A percentile compares a stretch with the other conserved stretches of the same genome.
phyloP scores from a whole-genome alignment of 2,888 invertebrate genomes.

The Drosophila kuntzei region DNA sequence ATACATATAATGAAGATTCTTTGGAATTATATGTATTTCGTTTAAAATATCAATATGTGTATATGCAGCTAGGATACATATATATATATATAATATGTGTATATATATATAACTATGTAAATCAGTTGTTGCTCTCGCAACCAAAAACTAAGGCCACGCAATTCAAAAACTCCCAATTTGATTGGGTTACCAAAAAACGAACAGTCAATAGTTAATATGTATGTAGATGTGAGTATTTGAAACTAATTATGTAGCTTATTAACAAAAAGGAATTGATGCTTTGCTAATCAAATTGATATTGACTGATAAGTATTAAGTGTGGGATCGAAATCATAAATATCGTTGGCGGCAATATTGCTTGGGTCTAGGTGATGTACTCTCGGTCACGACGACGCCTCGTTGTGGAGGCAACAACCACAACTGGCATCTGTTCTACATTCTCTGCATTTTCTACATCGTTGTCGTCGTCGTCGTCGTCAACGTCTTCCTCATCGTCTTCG shows the following conservation, averaged over 20 bases:
- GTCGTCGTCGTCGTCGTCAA: slow-evolving; percentile 13
- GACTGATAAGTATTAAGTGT: neutral
- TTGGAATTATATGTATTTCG: slow-evolving; percentile 47
- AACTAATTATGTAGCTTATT: slow-evolving; percentile 20
- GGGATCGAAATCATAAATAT: slow-evolving; percentile 23
- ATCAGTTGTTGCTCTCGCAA: slow-evolving; percentile 41
- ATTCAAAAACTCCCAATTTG: slow-evolving; percentile 58
- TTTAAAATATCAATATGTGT: slow-evolving; percentile 24
- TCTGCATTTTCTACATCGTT: slow-evolving; percentile 6
- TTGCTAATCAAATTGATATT: slow-evolving; percentile 28
- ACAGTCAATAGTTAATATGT: slow-evolving; percentile 28
- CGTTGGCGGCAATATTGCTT: slow-evolving; percentile 14
- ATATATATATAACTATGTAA: slow-evolving; percentile 31
- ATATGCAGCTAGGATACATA: slow-evolving; percentile 20
- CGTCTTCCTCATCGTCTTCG: slow-evolving; percentile 40
- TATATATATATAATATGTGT: slow-evolving; percentile 4
- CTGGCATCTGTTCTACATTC: slow-evolving; percentile 28
- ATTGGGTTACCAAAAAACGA: slow-evolving; percentile 54
- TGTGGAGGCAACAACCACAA: slow-evolving; percentile 32
- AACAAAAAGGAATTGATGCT: slow-evolving; percentile 26
- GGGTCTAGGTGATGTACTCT: slow-evolving; percentile 81
- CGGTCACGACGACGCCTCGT: slow-evolving; percentile 61
- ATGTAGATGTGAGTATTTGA: slow-evolving; percentile 61
- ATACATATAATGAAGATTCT: slow-evolving; percentile 54
- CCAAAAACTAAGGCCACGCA: slow-evolving; percentile 70